Base-by-base conservation (phyloP, 2,888 invertebrate genomes). In the Calliopum simillimum region DNA sequence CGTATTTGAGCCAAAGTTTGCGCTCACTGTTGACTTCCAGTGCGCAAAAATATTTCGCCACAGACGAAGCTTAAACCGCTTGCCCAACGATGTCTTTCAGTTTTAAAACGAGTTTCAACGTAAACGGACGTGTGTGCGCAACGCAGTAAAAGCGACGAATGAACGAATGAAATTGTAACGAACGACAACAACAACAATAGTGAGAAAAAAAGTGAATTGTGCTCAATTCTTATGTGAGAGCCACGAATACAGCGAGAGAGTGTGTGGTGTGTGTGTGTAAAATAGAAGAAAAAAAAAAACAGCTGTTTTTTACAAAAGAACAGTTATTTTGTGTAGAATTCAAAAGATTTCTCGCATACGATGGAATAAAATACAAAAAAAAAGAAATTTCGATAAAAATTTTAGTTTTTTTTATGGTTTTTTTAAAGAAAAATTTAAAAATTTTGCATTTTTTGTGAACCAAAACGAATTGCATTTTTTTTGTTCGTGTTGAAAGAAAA, bases 41-140 rank as follows among this genome's bases (percentile, higher is more conserved):
- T 3, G n/a, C 47, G 23, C 46, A 25, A 44, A n/a, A n/a, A n/a
- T n/a, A 62, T 16, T 47, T 33, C 59, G 16, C 23, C 11, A 63
- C 49, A 41, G n/a, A 33, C 33, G 33, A n/a, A 59, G 59, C 41
- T 59, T 58, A 16, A 43, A 41, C 12, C 44, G 14, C 49, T 43
- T 2, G 12, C 11, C 0, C n/a, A n/a, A n/a, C n/a, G 13, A 16
- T 23, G 61, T 55, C 59, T 61, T 75, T 81, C 77, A 82, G 81
- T 82, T 76, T 80, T 71, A 77, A 80, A 82, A 81, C 83, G 79
- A 81, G 82, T 80, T 82, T 79, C 79, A 77, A 78, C 75, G 76
- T 76, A 79, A 78, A 74, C 75, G 79, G 81, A 71, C 71, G 74
- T 72, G 41, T 69, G 33, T 8, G 43, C 43, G 53, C 44, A 55